Evolutionary conservation across 2,797 vertebrate genomes (phyloP), one percentile per base, ranked within the genome.

Genomic region (Lacerta viridis): DNA sequence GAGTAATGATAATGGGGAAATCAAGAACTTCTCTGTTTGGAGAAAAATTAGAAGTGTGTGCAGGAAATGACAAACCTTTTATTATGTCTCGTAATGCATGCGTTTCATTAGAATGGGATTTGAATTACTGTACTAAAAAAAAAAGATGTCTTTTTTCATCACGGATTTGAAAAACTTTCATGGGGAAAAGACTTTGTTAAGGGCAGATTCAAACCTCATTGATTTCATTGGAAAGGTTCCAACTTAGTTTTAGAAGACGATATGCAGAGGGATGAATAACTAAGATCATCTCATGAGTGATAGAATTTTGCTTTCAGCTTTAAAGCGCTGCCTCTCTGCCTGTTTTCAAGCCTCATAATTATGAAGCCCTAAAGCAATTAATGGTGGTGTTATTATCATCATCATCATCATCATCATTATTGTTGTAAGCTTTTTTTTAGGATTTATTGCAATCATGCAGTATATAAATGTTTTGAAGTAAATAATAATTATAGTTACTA

Each of bases 21-120:
- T 83, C 41, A 86, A 79, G 79, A 78, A 86, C 64, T 36, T 82
- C 46, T 71, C 79, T 83, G 64, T 84, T 86, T 72, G 33, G 71
- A 81, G 80, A 78, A 50, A 86, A 82, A 90, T 88, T 83, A 61
- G 83, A 88, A 77, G 41, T 85, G 85, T 72, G 39, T 43, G 71
- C 33, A 85, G 50, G 25, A 82, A 82, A 85, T 46, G 20, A 77
- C 71, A 85, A 72, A 87, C 11, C 23, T 15, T 61, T 64, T 77
- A 88, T 83, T 83, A 59, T 82, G 39, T 36, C 71, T 85, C 17
- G 23, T 78, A 64, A 85, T 77, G 29, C 18, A 77, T 78, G 25
- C 13, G 68, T 87, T 85, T 90, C 83, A 77, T 85, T 71, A 55
- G 43, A 87, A 69, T 71, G 76, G 66, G 29, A 36, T 55, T 78